These are phyloP conservation scores for Pelecanoides urinatrix DNA, from an alignment of 2,113 vertebrate genomes.

Conservation along the genomic window DNA sequence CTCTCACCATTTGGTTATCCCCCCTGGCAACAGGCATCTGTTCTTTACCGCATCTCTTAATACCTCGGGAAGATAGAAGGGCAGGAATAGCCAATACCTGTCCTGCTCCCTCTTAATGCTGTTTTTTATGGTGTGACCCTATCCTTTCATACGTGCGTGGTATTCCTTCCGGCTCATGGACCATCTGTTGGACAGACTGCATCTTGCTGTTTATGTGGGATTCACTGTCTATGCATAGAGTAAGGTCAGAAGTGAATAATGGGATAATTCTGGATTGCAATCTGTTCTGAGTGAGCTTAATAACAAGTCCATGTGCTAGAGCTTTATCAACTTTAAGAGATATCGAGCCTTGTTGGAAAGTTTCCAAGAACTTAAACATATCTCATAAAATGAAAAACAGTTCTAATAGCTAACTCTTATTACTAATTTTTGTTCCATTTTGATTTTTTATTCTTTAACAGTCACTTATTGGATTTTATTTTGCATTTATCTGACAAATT, in stretches of 20 bases:
- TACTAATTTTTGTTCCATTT: not conserved
- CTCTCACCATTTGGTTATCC: not conserved
- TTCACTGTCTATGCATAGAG: not conserved
- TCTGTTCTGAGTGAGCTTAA: not conserved
- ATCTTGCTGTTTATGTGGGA: not conserved
- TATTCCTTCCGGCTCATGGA: not conserved
- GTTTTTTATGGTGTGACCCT: not conserved
- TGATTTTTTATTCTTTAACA: not conserved
- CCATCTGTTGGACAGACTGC: not conserved
- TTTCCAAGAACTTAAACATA: not conserved
- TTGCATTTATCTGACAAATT: not conserved
- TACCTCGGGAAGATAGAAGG: fast-evolving
- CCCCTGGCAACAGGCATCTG: not conserved
- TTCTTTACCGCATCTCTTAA: not conserved
- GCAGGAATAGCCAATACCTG: not conserved
- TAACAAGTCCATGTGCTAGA: not conserved
- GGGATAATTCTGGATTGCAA: not conserved
- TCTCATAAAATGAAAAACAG: not conserved
- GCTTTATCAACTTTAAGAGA: not conserved
- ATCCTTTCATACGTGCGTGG: fast-evolving
- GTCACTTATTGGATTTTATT: not conserved
- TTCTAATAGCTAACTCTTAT: not conserved
- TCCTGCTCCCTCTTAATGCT: not conserved
- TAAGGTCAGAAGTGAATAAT: not conserved
- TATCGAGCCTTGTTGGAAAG: not conserved